Evolutionary conservation across 2,113 vertebrate species (phyloP).

Genomic region (Theropithecus gelada): DNA sequence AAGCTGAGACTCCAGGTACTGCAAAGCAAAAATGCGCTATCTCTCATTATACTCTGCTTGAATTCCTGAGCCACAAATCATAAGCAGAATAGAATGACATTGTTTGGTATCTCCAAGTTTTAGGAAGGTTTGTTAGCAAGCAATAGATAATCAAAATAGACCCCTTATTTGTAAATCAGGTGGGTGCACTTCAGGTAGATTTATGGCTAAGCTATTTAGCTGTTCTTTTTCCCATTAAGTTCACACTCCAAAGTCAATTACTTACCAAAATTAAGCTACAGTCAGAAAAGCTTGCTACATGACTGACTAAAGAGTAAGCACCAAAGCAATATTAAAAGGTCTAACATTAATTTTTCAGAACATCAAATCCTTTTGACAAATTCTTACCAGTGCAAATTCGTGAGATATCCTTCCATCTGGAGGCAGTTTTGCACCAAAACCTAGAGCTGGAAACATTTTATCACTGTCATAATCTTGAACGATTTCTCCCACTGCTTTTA

Average conservation of each 20-base stretch:
- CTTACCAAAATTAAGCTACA: background rate
- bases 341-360: background rate
- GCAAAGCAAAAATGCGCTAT: background rate
- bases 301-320: background rate
- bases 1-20: background rate
- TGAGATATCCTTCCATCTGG: conserved; percentile 97
- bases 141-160: background rate
- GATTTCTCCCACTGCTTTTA: conserved; percentile 97
- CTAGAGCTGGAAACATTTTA: conserved; percentile 99
- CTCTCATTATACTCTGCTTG: background rate
- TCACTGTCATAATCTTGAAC: conserved; percentile 99
- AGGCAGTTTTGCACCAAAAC: conserved; percentile 97
- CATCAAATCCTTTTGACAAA: background rate
- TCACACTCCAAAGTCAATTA: background rate
- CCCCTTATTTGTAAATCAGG: background rate
- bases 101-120: background rate
- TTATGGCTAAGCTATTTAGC: background rate
- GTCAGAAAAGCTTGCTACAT: background rate
- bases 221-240: background rate
- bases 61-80: background rate
- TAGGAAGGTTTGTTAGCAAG: background rate
- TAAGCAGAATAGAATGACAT: background rate
- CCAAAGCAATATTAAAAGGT: background rate
- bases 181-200: background rate
- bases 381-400: conserved; percentile 96